A percentile compares a stretch with the other conserved stretches of the same genome.
Conservation (phyloP, 2,888 invertebrate genomes). For the Stenodema calcarata region DNA sequence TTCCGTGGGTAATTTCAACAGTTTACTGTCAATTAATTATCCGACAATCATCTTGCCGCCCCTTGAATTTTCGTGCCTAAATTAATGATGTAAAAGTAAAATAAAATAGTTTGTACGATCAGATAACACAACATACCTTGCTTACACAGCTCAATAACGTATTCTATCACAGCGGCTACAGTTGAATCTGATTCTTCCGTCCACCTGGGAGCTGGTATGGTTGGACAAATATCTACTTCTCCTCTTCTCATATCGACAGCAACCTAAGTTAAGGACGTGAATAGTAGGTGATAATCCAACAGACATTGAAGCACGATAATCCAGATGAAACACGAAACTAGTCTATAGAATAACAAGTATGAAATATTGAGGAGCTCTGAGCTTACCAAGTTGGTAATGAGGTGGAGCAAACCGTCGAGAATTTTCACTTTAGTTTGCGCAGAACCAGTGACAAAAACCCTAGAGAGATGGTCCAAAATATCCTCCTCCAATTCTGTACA, state of each 20-base stretch:
- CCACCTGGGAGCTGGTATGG: slow-evolving; percentile 7
- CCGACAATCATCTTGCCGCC: too few species aligned
- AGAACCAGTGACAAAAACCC: slow-evolving; percentile 5
- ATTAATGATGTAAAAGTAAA: too few species aligned
- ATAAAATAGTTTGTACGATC: background rate
- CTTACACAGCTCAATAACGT: background rate
- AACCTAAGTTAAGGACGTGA: background rate
- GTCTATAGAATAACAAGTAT: too few species aligned
- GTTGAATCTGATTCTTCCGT: background rate
- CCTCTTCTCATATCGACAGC: background rate
- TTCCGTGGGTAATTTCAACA: too few species aligned
- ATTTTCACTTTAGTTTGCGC: slow-evolving; percentile 8
- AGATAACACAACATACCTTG: background rate
- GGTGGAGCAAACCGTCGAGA: background rate
- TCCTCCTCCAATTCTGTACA: slow-evolving; percentile 5
- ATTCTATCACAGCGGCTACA: background rate
- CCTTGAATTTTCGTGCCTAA: too few species aligned
- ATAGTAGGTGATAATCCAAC: too few species aligned
- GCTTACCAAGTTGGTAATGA: slow-evolving; percentile 20
- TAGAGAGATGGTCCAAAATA: slow-evolving; percentile 1
- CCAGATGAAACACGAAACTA: too few species aligned
- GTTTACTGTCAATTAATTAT: too few species aligned
- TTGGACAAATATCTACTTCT: background rate
- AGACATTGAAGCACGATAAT: background rate
- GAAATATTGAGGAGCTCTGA: too few species aligned